Conservation (phyloP, 2,888 invertebrate genomes). For the Iphiclides podalirius region DNA sequence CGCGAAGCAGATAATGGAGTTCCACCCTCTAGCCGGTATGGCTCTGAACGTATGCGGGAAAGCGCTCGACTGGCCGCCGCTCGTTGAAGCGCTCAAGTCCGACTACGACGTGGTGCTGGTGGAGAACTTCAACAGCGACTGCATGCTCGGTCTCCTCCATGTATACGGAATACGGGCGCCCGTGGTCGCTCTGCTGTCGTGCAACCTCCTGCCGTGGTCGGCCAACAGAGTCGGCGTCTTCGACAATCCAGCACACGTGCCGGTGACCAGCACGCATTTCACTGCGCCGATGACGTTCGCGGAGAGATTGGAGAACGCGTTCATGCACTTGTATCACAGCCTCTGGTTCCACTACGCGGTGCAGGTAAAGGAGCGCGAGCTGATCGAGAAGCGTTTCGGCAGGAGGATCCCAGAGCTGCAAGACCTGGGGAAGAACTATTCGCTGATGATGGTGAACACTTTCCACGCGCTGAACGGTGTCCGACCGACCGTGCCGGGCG, state of each 20-base stretch:
- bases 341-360: constrained; percentile 44
- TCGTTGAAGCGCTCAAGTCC: constrained; percentile 53
- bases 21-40: constrained; percentile 49
- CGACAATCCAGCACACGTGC: constrained; percentile 76
- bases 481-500: constrained; percentile 62
- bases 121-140: constrained; percentile 83
- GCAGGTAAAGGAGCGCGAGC: constrained; percentile 35
- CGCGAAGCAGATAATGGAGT: constrained; percentile 44
- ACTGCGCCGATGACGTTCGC: constrained; percentile 69
- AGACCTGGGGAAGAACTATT: constrained; percentile 61
- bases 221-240: constrained; percentile 62
- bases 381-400: constrained; percentile 49
- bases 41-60: constrained; percentile 58
- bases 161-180: constrained; percentile 65
- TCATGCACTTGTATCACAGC: constrained; percentile 47
- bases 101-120: constrained; percentile 82
- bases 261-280: constrained; percentile 73
- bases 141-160: constrained; percentile 52
- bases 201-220: constrained; percentile 80
- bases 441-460: constrained; percentile 73
- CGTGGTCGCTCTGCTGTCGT: constrained; percentile 77
- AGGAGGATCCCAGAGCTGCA: constrained; percentile 58
- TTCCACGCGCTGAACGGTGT: constrained; percentile 73
- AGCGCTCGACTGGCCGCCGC: constrained; percentile 55
- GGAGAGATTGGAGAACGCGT: constrained; percentile 66